Evolutionary conservation across 2,888 invertebrate genomes (phyloP).

Genomic region (Actias luna): DNA sequence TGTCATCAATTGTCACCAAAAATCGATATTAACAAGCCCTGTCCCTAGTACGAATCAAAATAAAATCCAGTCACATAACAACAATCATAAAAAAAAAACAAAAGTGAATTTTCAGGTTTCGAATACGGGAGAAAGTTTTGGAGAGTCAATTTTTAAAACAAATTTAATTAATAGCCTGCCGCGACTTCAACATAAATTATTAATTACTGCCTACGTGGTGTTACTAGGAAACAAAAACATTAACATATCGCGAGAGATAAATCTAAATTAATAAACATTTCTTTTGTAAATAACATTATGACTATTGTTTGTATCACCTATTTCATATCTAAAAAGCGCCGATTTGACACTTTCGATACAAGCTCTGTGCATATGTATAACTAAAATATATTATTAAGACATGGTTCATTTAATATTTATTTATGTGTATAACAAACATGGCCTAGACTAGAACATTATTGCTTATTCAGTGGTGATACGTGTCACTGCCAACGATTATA

Average conservation of each 20-base stretch:
- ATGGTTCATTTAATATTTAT: slow-evolving; percentile 53
- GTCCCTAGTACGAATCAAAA: background rate
- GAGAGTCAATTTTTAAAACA: slow-evolving; percentile 49
- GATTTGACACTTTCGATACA: slow-evolving; percentile 23
- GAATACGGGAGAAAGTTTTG: slow-evolving; percentile 60
- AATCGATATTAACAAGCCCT: background rate
- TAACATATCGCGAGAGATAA: background rate
- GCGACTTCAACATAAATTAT: slow-evolving; percentile 42
- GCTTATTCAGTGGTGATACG: slow-evolving; percentile 60
- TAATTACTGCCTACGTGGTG: slow-evolving; percentile 54
- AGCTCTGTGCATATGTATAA: slow-evolving; percentile 25
- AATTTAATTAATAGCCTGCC: slow-evolving; percentile 55
- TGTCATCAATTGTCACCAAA: too few species aligned
- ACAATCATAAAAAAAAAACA: slow-evolving; percentile 27
- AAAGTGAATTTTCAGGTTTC: slow-evolving; percentile 36
- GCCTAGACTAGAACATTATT: slow-evolving; percentile 54
- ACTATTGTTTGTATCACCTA: background rate
- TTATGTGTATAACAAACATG: slow-evolving; percentile 55
- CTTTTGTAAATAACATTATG: background rate
- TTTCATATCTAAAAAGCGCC: slow-evolving; percentile 31
- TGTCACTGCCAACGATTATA: slow-evolving; percentile 71
- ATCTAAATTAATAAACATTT: slow-evolving; percentile 1
- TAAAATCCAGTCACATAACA: slow-evolving; percentile 1
- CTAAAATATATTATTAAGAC: slow-evolving; percentile 34
- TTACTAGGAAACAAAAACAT: slow-evolving; percentile 24